These are phyloP conservation scores for Artibeus jamaicensis DNA, from an alignment of 2,797 vertebrate genomes.

Conservation along the genomic window DNA sequence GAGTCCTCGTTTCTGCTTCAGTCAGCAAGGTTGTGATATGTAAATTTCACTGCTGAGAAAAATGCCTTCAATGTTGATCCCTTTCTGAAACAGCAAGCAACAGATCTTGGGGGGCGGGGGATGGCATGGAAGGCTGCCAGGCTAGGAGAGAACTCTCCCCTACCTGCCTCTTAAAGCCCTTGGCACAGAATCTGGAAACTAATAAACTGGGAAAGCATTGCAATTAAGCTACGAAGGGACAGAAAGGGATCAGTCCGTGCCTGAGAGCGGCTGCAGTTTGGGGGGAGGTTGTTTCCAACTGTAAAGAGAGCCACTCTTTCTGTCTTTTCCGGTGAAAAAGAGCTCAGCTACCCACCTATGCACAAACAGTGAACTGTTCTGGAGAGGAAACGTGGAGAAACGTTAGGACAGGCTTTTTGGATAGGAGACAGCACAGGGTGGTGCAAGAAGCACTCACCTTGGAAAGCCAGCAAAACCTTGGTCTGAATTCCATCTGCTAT, in stretches of 20 bases:
- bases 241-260: slow-evolving; percentile 65
- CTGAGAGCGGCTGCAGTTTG: neutral
- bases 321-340: slow-evolving; percentile 32
- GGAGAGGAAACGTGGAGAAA: neutral
- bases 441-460: neutral
- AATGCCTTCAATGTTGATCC: slow-evolving; percentile 78
- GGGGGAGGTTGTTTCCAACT: neutral
- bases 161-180: slow-evolving; percentile 82
- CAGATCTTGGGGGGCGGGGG: slow-evolving; percentile 51
- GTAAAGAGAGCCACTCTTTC: neutral
- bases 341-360: neutral
- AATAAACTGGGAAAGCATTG: slow-evolving; percentile 81
- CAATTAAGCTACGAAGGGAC: slow-evolving; percentile 77
- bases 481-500: neutral
- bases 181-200: slow-evolving; percentile 82
- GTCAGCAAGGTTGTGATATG: slow-evolving; percentile 77
- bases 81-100: slow-evolving; percentile 74
- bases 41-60: slow-evolving; percentile 79
- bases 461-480: neutral
- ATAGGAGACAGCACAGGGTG: neutral
- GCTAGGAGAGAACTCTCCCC: slow-evolving; percentile 72
- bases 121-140: slow-evolving; percentile 76
- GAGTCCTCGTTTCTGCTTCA: slow-evolving; percentile 60
- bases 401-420: neutral
- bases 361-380: neutral